Evolutionary conservation across 2,113 vertebrate species (phyloP), one percentile per base, ranked within the genome.

Genomic region (Blennius ocellaris): DNA sequence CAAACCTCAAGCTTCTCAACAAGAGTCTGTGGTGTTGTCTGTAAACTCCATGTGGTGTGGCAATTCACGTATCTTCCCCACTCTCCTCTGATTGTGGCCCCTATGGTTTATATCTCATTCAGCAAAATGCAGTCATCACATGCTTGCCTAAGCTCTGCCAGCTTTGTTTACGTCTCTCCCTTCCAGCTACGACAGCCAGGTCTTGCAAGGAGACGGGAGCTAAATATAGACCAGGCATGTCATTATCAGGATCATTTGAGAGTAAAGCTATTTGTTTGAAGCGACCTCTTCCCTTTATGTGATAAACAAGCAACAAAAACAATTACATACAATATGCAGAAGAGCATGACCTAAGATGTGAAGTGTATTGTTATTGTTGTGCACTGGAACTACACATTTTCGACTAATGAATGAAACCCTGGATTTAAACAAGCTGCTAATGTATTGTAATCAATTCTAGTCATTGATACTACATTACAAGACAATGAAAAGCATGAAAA

Each of bases 241-340:
- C 81, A 89, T 88, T 88, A 88, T 87, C 76, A 80, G 83, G 73
- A 85, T 86, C 79, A 80, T 90, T 89, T 83, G 45, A 78, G 69
- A 82, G 57, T 58, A 59, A 82, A 85, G 78, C 69, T 77, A 63
- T 70, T 86, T 78, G 58, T 73, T 80, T 53, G 6, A 5, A 54
- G 53, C 60, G 56, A 30, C 62, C 62, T 68, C 73, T 65, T 60
- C 69, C 47, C 55, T 65, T 75, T 73, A 69, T 57, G 59, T 69
- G 75, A 87, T 77, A 79, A 80, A 54, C 53, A 41, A 60, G 69
- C 14, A 76, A 69, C 48, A 71, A 54, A 76, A 76, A 80, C 56
- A 81, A 55, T 65, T 56, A 50, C 73, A 60, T 54, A 51, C 50
- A 58, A 39, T 11, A 17, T 17, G 53, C 15, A 68, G 17, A 30